Base-by-base conservation (phyloP, 2,888 invertebrate species). In the Eupithecia pulchellata region DNA sequence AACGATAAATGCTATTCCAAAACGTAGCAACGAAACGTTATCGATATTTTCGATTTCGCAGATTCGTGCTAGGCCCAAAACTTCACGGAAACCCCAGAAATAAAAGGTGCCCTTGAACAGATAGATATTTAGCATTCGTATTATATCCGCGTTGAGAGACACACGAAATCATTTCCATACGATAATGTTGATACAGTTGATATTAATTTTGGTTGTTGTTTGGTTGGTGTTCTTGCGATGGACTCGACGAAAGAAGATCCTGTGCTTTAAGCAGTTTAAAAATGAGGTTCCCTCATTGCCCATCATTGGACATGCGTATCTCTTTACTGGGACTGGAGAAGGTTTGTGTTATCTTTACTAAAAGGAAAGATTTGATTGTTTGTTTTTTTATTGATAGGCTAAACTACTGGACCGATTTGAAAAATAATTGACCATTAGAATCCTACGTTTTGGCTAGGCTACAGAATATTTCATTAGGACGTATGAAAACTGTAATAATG, bases 281-380 rank as follows among this genome's bases (percentile, higher is more conserved):
- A 81, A 78, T 71, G 78, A 77, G 42, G 66, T 79, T 0, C 71
- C 66, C 14, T 47, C 74, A 1, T 62, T 82, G 14, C 86, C 86
- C 0, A 39, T 85, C 6, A 17, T 86, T 13, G 86, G 86, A 1
- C 81, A 84, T 47, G 70, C 79, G 17, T 77, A 77, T 52, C 66
- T 80, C 52, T 77, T 82, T 32, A 13, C 78, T 2, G 84, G 85
- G 1, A 73, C 65, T 66, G 80, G 76, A 30, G 78, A 79, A 73
- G 78, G 85, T 84, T 73, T 52, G 58, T 57, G 20, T 27, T 27
- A 6, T 47, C 2, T 52, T 14, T 30, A 52, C 2, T 36, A 42
- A 47, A 0, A n/a, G n/a, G n/a, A n/a, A n/a, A n/a, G n/a, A n/a
- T n/a, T n/a, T n/a, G n/a, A n/a, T n/a, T n/a, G n/a, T n/a, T n/a